A percentile compares a stretch with the other conserved stretches of the same genome.
phyloP scores from a whole-genome alignment of 1,140 invertebrate species.

The Ips nitidus region DNA sequence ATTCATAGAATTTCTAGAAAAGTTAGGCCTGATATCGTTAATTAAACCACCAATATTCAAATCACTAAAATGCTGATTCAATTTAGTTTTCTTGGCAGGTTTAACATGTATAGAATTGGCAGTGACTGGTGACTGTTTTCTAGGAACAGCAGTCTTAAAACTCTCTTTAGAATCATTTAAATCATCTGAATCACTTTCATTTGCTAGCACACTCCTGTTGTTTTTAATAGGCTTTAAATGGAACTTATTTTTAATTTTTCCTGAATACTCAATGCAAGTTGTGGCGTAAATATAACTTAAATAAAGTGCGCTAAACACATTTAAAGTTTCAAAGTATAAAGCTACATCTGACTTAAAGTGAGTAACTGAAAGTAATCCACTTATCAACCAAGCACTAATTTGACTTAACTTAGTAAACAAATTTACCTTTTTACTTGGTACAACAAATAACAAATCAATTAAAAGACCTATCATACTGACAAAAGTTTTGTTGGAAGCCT shows the following conservation, averaged over 20 bases:
- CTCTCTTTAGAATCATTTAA: conserved; percentile 11
- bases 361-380: conserved; percentile 25
- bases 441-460: not conserved
- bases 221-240: conserved; percentile 11
- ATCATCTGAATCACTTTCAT: conserved; percentile 16
- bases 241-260: not conserved
- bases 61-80: conserved; percentile 24
- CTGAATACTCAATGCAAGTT: too few relatives aligned
- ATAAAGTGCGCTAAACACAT: conserved; percentile 27
- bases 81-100: conserved; percentile 8
- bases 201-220: conserved; percentile 10
- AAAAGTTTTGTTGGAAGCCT: not conserved
- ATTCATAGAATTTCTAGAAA: too few relatives aligned
- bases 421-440: conserved; percentile 3
- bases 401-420: conserved; percentile 30
- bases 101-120: not conserved
- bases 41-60: conserved; percentile 23
- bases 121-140: conserved; percentile 10
- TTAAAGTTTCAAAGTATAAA: conserved; percentile 28
- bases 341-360: conserved; percentile 21
- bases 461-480: not conserved
- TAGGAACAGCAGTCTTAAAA: conserved; percentile 8
- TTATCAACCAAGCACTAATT: conserved; percentile 35
- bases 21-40: not conserved
- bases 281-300: conserved; percentile 7